phyloP scores from a whole-genome alignment of 2,888 invertebrate species.

The Glyphotaelius pellucidus region DNA sequence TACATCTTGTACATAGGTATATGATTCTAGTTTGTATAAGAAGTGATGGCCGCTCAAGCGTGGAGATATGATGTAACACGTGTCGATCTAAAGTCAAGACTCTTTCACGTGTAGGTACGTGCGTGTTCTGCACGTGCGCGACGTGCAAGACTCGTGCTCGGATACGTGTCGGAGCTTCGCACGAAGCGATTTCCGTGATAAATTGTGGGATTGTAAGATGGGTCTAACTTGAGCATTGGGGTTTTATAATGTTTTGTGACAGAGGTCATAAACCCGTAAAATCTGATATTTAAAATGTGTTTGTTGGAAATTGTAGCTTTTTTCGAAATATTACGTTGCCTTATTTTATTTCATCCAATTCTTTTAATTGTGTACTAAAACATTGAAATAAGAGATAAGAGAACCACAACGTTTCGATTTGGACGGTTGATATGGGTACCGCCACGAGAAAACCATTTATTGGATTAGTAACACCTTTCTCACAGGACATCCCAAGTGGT shows the following conservation, averaged over 20 bases:
- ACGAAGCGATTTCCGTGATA: background rate
- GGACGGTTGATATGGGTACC: too few relatives aligned
- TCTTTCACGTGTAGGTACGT: background rate
- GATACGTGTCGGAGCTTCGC: background rate
- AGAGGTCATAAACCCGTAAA: background rate
- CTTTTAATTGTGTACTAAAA: too few relatives aligned
- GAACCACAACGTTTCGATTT: too few relatives aligned
- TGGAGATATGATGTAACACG: background rate
- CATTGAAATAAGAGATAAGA: too few relatives aligned
- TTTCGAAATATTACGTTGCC: background rate
- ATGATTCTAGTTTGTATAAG: background rate
- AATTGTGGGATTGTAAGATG: background rate
- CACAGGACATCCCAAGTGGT: too few relatives aligned
- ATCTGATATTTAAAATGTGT: background rate
- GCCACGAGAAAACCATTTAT: too few relatives aligned
- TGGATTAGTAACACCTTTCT: too few relatives aligned
- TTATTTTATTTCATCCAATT: too few relatives aligned
- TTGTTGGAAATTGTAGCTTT: background rate
- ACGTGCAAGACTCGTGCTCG: background rate
- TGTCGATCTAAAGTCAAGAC: background rate
- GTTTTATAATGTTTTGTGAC: background rate
- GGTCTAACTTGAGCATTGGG: background rate
- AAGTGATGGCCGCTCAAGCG: background rate
- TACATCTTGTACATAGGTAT: background rate
- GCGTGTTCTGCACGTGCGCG: background rate